These are phyloP conservation scores for Meloidogyne exigua DNA, from an alignment of 1,140 invertebrate species.

Conservation along the genomic window DNA sequence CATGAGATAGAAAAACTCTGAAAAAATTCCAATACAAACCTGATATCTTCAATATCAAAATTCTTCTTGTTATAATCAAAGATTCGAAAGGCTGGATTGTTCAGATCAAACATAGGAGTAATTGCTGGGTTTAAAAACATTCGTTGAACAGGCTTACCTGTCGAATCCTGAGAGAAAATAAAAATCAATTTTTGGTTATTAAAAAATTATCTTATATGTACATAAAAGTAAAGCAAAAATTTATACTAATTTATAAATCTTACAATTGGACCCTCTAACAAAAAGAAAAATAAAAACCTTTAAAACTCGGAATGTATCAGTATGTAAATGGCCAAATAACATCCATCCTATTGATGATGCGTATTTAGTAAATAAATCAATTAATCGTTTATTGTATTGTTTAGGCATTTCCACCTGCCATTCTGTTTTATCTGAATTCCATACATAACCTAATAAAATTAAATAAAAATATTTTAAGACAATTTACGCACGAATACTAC, in stretches of 20 bases:
- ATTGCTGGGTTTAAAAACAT: conserved; percentile 33
- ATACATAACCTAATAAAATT: conserved; percentile 24
- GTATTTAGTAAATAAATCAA: conserved; percentile 49
- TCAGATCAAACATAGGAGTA: conserved; percentile 38
- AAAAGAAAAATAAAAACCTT: conserved; percentile 29
- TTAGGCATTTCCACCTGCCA: conserved; percentile 40
- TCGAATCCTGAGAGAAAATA: neutral
- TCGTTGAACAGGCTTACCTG: conserved; percentile 28
- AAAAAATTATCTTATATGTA: no score
- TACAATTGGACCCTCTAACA: neutral
- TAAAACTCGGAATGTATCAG: conserved; percentile 57
- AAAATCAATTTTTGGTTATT: conserved; percentile 7
- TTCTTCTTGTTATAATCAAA: conserved; percentile 38
- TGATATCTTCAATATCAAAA: conserved; percentile 42
- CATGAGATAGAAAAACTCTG: no score
- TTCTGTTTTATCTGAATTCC: conserved; percentile 3
- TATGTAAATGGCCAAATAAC: conserved; percentile 61
- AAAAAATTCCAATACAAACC: conserved; percentile 27
- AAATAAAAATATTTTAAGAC: conserved; percentile 15
- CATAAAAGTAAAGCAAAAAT: no score
- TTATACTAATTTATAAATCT: neutral
- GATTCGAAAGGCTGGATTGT: conserved; percentile 41
- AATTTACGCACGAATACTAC: conserved; percentile 23
- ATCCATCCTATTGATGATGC: conserved; percentile 50
- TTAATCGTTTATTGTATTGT: conserved; percentile 53